Evolutionary conservation across 1,140 invertebrate genomes (phyloP), one percentile per base, ranked within the genome.

Genomic region (Aphaenogaster floridana): DNA sequence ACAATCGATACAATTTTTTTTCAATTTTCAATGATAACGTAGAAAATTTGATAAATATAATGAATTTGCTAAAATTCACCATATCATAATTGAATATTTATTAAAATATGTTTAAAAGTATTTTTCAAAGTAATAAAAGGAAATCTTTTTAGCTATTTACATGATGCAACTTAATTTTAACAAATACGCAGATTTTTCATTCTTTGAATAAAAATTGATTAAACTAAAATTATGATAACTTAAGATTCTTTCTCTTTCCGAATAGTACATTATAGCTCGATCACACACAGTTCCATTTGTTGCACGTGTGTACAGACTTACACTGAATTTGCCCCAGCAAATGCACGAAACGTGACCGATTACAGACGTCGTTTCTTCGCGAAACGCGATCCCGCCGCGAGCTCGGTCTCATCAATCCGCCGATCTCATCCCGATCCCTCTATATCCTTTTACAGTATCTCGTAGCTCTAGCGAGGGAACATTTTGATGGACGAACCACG

Each of bases 341-440:
- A 84, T 57, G 87, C 57, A 39, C 4, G 21, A 54, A 85, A 78
- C 86, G 79, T 89, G 88, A 85, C 54, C 88, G 79, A 89, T 89
- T 85, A 85, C 83, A 57, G 63, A 50, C 72, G 79, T 77, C 78
- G 86, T 71, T 87, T 11, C 28, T 42, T 36, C 61, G 48, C 52
- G 64, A 57, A 48, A 34, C 66, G 45, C 74, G 48, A 76, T 78
- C 45, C 54, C 21, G 8, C 66, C 42, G 0, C 57, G 36, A 68
- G 42, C 68, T 78, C n/a, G 3, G 36, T 61, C 28, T 89, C 66
- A n/a, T 88, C 88, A 86, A 77, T 59, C 13, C n/a, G 39, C 39
- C 34, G 52, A 54, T 57, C 50, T 57, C 72, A 28, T 39, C 13
- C 36, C 86, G 72, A 88, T 78, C 71, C 50, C 80, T 68, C 52